Evolutionary conservation across 2,113 vertebrate species (phyloP), one percentile per base, ranked within the genome.

Genomic region (Clinocottus analis): DNA sequence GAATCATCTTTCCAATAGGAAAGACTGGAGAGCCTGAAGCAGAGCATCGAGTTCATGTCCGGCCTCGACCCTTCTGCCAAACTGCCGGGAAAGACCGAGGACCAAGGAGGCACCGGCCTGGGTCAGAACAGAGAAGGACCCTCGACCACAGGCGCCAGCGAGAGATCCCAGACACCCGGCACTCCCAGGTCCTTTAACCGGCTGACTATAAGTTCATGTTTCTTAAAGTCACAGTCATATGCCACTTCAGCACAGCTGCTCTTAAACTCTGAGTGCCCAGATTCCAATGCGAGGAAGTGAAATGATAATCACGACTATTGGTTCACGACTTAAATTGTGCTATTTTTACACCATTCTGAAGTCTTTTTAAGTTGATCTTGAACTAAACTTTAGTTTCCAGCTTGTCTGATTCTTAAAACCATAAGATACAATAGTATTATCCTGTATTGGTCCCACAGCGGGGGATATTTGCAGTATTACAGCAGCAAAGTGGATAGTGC

Each of bases 31-130:
- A 99, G 97, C 89, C 90, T 99, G 88, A 99, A 96, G 86, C 96
- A 99, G 90, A 99, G 97, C 85, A 98, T 99, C 87, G 96, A 97
- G 69, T 99, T 99, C 91, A 98, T 99, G 97, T 96, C 97, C 17
- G 97, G 97, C 85, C 93, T 99, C 64, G 97, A 98, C 81, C 95
- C 94, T 56, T 82, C 89, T 17, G 93, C 92, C 17, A 94, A 95
- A 81, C 95, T 94, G 31, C 90, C 92, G 33, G 67, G 73, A 5
- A 96, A 96, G 23, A 70, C 90, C 29, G 95, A 95, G 12, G 94
- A 87, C 31, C 87, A 72, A 88, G 91, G 43, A 79, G 94, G 71
- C 82, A 90, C 49, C 80, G 87, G 43, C 13, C 39, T 86, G 33
- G 91, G 93, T 68, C 89, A 87, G 79, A 94, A 86, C 2, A 93